Percentiles rank a stretch among this genome's conserved stretches.
These are phyloP conservation scores for Acrossocheilus wenchowensis DNA, from an alignment of 2,797 vertebrate species.

Conservation along the genomic window DNA sequence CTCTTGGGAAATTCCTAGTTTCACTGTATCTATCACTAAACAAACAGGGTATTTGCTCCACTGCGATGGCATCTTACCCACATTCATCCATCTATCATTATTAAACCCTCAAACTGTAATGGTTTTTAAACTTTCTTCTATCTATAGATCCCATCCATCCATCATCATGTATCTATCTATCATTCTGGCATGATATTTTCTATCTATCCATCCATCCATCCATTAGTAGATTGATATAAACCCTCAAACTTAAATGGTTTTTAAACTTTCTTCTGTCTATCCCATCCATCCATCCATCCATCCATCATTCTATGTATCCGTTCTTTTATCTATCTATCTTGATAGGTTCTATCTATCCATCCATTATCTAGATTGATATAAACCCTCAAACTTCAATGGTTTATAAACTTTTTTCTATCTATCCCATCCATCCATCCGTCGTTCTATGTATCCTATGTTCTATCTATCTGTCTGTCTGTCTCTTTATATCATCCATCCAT, in stretches of 20 bases:
- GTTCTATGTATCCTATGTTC: not conserved
- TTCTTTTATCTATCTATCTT: not conserved
- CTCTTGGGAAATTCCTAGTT: not conserved
- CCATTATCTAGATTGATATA: not conserved
- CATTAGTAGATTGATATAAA: too few relatives aligned
- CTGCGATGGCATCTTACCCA: not conserved
- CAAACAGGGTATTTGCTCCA: not conserved
- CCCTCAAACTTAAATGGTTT: too few relatives aligned
- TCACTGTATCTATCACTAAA: not conserved
- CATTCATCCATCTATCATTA: not conserved
- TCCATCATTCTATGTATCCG: not conserved
- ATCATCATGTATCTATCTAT: too few relatives aligned
- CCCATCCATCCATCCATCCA: not conserved
- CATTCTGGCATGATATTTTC: too few relatives aligned
- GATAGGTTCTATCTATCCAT: not conserved
- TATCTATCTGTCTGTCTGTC: not conserved
- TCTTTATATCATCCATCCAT: not conserved
- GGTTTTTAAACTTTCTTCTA: too few relatives aligned
- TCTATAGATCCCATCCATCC: not conserved
- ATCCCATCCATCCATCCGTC: not conserved
- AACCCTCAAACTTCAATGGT: too few relatives aligned
- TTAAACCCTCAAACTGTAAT: too few relatives aligned
- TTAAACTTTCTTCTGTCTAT: not conserved
- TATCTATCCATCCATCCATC: too few relatives aligned
- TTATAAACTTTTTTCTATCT: not conserved